Evolutionary conservation across 2,888 invertebrate species (phyloP).

Genomic region (Nemurella pictetii): DNA sequence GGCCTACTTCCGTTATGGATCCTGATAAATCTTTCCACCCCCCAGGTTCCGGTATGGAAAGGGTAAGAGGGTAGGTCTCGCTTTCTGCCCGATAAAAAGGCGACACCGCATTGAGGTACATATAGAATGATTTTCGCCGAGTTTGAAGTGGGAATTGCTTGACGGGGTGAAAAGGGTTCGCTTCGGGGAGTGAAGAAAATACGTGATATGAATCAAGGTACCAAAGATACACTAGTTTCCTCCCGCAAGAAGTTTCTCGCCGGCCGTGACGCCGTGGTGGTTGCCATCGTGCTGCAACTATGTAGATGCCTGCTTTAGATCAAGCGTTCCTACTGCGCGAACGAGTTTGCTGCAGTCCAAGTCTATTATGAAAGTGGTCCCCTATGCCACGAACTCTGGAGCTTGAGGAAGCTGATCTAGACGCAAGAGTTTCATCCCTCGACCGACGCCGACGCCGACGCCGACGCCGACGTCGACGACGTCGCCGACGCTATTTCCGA

Average conservation of each 20-base stretch:
- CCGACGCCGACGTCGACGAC: background rate
- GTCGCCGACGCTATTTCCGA: background rate
- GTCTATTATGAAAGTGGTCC: slow-evolving; percentile 15
- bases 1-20: slow-evolving; percentile 31
- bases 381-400: background rate
- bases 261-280: background rate
- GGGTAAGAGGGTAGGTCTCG: background rate
- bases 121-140: slow-evolving; percentile 31
- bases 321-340: slow-evolving; percentile 8
- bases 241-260: slow-evolving; percentile 20
- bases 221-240: slow-evolving; percentile 20
- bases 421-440: background rate
- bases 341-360: slow-evolving; percentile 13
- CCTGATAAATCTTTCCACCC: slow-evolving; percentile 31
- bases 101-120: slow-evolving; percentile 33
- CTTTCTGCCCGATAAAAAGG: slow-evolving; percentile 14
- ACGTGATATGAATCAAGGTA: slow-evolving; percentile 28
- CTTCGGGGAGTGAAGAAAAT: slow-evolving; percentile 19
- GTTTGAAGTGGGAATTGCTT: slow-evolving; percentile 31
- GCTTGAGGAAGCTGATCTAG: background rate
- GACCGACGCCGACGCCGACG: background rate
- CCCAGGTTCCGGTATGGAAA: slow-evolving; percentile 23
- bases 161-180: slow-evolving; percentile 32
- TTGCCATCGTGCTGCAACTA: background rate
- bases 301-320: slow-evolving; percentile 15